A percentile compares a stretch with the other conserved stretches of the same genome.
Conservation (phyloP, 2,888 invertebrate genomes). For the Ormyrus thymus region DNA sequence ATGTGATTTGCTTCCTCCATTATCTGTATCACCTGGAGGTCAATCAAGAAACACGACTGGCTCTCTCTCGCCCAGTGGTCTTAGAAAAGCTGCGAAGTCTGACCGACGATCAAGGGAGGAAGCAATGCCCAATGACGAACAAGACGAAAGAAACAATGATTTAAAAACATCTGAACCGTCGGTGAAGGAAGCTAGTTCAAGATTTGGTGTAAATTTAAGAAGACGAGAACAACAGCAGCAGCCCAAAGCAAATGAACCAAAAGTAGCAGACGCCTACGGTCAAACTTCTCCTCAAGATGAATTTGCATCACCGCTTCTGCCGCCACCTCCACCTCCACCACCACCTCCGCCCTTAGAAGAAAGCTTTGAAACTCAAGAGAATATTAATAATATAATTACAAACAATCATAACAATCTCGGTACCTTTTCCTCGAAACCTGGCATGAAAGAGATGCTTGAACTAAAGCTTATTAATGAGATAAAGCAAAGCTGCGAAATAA, state of each 20-base stretch:
- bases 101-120: constrained; percentile 65
- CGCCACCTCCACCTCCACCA: constrained; percentile 74
- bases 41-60: constrained; percentile 39
- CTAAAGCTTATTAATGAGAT: constrained; percentile 89
- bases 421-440: constrained; percentile 75
- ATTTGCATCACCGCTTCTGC: constrained; percentile 67
- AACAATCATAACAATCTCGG: constrained; percentile 58
- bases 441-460: constrained; percentile 89
- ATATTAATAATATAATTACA: constrained; percentile 2
- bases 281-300: constrained; percentile 75
- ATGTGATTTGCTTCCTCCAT: constrained; percentile 61
- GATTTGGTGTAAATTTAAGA: constrained; percentile 83
- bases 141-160: constrained; percentile 74
- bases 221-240: constrained; percentile 77
- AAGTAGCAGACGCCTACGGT: constrained; percentile 73
- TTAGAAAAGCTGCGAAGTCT: constrained; percentile 64
- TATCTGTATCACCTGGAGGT: constrained; percentile 60
- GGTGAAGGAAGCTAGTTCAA: constrained; percentile 83
- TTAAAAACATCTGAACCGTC: constrained; percentile 81
- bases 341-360: constrained; percentile 63
- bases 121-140: constrained; percentile 67
- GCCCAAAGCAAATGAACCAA: constrained; percentile 70
- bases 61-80: constrained; percentile 59
- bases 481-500: constrained; percentile 85
- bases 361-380: not conserved